phyloP scores from a whole-genome alignment of 2,797 vertebrate genomes.

The Etheostoma nigrum region DNA sequence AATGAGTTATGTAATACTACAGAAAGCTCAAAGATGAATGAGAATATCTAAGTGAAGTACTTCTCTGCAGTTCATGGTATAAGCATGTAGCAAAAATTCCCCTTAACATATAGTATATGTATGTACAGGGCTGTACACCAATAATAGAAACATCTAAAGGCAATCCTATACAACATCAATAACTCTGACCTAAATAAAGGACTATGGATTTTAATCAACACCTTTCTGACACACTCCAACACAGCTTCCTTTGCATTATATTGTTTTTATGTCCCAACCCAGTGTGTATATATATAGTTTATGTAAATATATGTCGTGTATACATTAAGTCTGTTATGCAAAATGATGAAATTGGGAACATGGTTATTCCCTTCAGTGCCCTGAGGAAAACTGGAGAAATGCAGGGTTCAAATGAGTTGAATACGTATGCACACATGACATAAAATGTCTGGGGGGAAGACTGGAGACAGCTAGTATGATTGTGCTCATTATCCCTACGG shows the following conservation, averaged over 20 bases:
- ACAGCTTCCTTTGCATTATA: constrained; percentile 18
- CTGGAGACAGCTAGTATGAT: constrained; percentile 47
- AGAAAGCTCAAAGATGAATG: background rate
- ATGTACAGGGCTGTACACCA: too few species aligned
- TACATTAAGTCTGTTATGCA: constrained; percentile 13
- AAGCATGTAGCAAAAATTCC: too few species aligned
- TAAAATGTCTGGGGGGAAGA: constrained; percentile 63
- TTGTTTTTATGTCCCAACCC: constrained; percentile 1
- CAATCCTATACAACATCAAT: too few species aligned
- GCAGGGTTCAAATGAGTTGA: constrained; percentile 56
- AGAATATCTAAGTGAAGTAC: too few species aligned
- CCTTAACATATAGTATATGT: too few species aligned
- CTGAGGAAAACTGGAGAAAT: constrained; percentile 40
- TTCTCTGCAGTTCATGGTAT: too few species aligned
- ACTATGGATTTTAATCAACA: constrained; percentile 18
- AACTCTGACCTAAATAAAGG: too few species aligned
- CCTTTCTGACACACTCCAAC: constrained; percentile 1
- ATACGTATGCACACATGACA: constrained; percentile 57
- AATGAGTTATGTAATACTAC: background rate
- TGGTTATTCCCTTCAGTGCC: constrained; percentile 27
- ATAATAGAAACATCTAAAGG: too few species aligned
- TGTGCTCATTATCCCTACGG: constrained; percentile 51
- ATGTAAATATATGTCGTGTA: constrained; percentile 30
- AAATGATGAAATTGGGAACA: constrained; percentile 35
- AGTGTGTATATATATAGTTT: constrained; percentile 1